These are phyloP conservation scores for Leptonema lineaticorne DNA, from an alignment of 1,140 invertebrate genomes.

Conservation along the genomic window DNA sequence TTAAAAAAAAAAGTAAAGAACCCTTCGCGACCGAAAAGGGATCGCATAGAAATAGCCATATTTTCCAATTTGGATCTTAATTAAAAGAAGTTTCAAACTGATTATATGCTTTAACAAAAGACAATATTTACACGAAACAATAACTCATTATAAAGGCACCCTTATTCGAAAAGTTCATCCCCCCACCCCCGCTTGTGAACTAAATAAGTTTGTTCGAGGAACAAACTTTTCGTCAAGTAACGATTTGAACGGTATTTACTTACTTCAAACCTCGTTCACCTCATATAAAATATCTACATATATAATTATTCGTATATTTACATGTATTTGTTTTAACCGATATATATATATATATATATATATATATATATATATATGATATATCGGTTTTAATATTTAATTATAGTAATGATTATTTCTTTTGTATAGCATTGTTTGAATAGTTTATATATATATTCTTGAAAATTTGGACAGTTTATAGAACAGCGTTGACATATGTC, in stretches of 20 bases:
- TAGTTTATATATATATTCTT: too few relatives aligned
- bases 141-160: conserved; percentile 32
- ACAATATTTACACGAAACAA: conserved; percentile 33
- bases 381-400: too few relatives aligned
- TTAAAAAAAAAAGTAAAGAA: too few relatives aligned
- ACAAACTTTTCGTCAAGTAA: conserved; percentile 23
- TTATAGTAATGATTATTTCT: too few relatives aligned
- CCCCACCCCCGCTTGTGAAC: too few relatives aligned
- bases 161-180: conserved; percentile 30
- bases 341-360: neutral
- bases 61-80: neutral
- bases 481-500: too few relatives aligned
- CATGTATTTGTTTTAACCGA: neutral
- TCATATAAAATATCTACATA: neutral
- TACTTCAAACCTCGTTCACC: neutral
- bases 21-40: too few relatives aligned
- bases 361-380: neutral
- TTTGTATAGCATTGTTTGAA: too few relatives aligned
- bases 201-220: conserved; percentile 14
- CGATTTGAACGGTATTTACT: conserved; percentile 23
- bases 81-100: neutral
- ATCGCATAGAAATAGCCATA: neutral
- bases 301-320: too few relatives aligned
- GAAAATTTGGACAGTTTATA: too few relatives aligned
- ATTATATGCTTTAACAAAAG: neutral